Percentiles rank a stretch among this genome's conserved stretches.
These are phyloP conservation scores for Amyelois transitella DNA, from an alignment of 1,140 invertebrate genomes.

Conservation along the genomic window DNA sequence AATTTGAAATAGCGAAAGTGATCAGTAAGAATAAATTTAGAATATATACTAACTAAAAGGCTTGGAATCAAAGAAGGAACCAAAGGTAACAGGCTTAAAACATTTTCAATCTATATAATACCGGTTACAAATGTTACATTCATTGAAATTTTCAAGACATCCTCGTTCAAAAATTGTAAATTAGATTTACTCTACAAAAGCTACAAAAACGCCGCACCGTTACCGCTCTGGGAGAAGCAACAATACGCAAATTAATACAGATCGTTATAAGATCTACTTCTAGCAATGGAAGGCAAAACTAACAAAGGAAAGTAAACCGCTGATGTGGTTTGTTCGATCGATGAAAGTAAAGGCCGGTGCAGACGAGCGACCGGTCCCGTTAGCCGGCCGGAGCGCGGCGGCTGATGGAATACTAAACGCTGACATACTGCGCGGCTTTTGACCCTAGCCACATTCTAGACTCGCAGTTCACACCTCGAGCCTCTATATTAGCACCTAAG, in stretches of 20 bases:
- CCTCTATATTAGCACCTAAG: background rate
- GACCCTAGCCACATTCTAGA: constrained; percentile 71
- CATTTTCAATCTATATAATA: no score
- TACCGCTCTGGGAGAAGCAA: background rate
- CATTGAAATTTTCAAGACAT: no score
- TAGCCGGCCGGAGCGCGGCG: constrained; percentile 50
- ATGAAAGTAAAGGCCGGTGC: constrained; percentile 70
- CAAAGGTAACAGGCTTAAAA: no score
- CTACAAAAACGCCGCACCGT: no score
- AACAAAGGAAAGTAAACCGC: constrained; percentile 72
- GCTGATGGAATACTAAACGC: constrained; percentile 69
- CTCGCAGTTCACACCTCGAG: constrained; percentile 55
- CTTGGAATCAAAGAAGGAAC: no score
- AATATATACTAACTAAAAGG: no score
- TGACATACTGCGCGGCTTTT: constrained; percentile 73
- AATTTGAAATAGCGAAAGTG: no score
- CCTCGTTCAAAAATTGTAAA: no score
- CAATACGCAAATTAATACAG: constrained; percentile 3
- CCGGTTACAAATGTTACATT: no score
- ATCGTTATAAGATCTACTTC: constrained; percentile 28
- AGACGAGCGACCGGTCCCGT: constrained; percentile 56
- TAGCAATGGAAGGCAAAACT: constrained; percentile 37
- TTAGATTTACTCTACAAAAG: no score
- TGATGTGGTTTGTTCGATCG: constrained; percentile 53
- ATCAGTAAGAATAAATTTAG: no score